Percentiles rank a stretch among this genome's conserved stretches.
Conservation (phyloP, 2,797 vertebrate genomes). For the Coilia nasus region DNA sequence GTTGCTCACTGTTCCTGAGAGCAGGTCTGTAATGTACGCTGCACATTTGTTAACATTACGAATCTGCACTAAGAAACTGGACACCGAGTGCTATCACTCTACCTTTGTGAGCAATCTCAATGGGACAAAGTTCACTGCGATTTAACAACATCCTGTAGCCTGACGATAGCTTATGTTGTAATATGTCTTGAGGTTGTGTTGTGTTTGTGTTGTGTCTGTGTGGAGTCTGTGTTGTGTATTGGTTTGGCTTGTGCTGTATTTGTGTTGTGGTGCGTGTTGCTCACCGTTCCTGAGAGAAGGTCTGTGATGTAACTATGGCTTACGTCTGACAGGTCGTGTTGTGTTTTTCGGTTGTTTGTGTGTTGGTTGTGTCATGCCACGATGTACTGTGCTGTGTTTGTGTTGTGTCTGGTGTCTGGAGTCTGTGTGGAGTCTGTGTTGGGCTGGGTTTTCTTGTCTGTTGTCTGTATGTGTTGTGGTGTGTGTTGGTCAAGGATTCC, state of each 20-base stretch:
- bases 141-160: not conserved
- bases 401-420: not conserved
- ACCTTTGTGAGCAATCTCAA: not conserved
- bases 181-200: not conserved
- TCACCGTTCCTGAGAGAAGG: conserved; percentile 91
- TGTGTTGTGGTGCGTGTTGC: conserved; percentile 55
- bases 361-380: too few species aligned
- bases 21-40: conserved; percentile 74
- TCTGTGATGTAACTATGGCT: not conserved
- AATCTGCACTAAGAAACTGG: not conserved
- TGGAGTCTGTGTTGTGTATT: too few species aligned
- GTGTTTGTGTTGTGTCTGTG: not conserved
- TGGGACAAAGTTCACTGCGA: not conserved
- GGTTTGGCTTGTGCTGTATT: too few species aligned
- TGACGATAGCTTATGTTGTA: not conserved
- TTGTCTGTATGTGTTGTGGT: not conserved
- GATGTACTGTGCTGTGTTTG: not conserved
- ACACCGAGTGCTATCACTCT: too few species aligned
- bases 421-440: not conserved
- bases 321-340: not conserved
- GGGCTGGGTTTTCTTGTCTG: too few species aligned
- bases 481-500: conserved; percentile 71
- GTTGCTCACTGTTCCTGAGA: conserved; percentile 89
- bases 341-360: not conserved
- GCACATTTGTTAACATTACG: too few species aligned